Percentiles rank a stretch among this genome's conserved stretches.
These are phyloP conservation scores for Listronotus oregonensis DNA, from an alignment of 1,140 invertebrate genomes.

Conservation along the genomic window DNA sequence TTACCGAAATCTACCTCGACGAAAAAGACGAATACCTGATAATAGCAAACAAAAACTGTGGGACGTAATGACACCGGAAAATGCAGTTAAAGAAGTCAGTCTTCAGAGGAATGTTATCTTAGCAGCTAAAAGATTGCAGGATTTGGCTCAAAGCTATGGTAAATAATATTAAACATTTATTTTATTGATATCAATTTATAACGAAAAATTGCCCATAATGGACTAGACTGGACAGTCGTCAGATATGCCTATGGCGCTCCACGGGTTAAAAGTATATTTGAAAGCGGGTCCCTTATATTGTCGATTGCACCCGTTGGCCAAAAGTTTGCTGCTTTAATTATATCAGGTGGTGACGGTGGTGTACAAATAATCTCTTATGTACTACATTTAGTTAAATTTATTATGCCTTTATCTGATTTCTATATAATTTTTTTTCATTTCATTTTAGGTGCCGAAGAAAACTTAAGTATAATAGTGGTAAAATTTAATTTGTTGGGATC, in stretches of 20 bases:
- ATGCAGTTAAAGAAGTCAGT: slow-evolving; percentile 75
- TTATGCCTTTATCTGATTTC: no score
- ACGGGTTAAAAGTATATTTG: not conserved
- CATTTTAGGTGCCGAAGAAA: slow-evolving; percentile 68
- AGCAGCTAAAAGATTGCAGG: slow-evolving; percentile 79
- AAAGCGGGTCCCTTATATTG: no score
- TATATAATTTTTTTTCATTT: not conserved
- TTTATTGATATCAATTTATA: not conserved
- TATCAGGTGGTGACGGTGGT: no score
- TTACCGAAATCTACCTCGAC: slow-evolving; percentile 73
- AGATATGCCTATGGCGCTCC: not conserved
- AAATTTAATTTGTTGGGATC: slow-evolving; percentile 67
- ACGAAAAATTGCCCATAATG: no score
- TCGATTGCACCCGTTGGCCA: no score
- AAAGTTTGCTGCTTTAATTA: no score
- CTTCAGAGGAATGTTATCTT: slow-evolving; percentile 75
- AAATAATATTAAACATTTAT: not conserved
- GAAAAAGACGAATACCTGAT: slow-evolving; percentile 83
- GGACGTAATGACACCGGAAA: slow-evolving; percentile 75
- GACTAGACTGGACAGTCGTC: no score
- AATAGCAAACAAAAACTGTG: slow-evolving; percentile 79
- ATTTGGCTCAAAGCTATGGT: slow-evolving; percentile 79
- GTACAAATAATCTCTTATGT: no score
- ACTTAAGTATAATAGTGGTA: slow-evolving; percentile 77
- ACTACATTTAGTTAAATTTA: no score